Evolutionary conservation across 2,113 vertebrate species (phyloP).

Genomic region (Perognathus longimembris): DNA sequence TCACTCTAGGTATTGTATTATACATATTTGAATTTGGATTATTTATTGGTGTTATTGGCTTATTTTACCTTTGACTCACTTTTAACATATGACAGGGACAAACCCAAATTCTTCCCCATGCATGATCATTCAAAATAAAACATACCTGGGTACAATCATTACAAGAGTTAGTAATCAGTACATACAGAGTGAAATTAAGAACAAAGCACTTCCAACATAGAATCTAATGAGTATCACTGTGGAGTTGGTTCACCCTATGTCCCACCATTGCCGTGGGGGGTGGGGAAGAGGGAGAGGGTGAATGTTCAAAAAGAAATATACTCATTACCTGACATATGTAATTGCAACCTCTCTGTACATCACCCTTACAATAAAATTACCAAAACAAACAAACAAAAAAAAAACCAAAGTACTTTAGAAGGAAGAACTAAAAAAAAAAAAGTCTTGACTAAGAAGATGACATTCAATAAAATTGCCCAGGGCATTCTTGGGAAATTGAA

Average conservation of each 20-base stretch:
- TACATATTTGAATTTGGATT: not conserved
- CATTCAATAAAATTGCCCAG: not conserved
- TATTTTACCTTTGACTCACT: not conserved
- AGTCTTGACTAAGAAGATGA: constrained; percentile 33
- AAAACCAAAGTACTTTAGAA: not conserved
- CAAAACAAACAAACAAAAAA: too few species aligned
- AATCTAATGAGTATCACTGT: too few species aligned
- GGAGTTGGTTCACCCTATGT: too few species aligned
- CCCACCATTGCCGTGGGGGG: too few species aligned
- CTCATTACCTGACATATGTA: too few species aligned
- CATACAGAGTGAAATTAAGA: not conserved
- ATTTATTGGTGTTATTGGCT: not conserved
- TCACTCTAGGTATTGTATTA: not conserved
- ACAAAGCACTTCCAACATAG: not conserved
- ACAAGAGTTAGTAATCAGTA: too few species aligned
- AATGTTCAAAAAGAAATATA: too few species aligned
- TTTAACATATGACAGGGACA: not conserved
- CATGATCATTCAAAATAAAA: not conserved
- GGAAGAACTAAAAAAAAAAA: not conserved
- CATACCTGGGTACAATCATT: not conserved
- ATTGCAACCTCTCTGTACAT: too few species aligned
- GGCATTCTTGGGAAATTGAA: not conserved
- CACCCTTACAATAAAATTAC: too few species aligned
- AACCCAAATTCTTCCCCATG: not conserved
- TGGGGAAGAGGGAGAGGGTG: too few species aligned